These are phyloP conservation scores for Amblyornis subalaris DNA, from an alignment of 2,113 vertebrate species.

Conservation along the genomic window DNA sequence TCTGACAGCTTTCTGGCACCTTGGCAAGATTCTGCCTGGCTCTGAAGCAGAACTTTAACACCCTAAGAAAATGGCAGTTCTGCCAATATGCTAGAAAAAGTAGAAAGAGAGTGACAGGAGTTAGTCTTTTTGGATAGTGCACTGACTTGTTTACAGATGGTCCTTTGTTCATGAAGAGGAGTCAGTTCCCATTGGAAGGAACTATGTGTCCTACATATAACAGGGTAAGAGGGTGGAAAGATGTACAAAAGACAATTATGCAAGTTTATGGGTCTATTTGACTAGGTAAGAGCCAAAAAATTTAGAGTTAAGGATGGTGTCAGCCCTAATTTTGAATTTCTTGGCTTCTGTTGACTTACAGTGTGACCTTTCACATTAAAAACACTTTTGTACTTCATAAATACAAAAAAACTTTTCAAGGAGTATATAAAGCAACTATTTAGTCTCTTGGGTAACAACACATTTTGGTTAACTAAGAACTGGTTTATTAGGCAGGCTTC, in stretches of 20 bases:
- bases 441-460: not conserved
- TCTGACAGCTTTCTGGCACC: slow-evolving; percentile 53
- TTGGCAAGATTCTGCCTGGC: slow-evolving; percentile 48
- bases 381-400: not conserved
- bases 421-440: not conserved
- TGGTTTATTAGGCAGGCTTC: not conserved
- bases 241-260: not conserved
- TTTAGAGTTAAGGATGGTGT: not conserved
- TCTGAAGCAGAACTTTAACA: slow-evolving; percentile 55
- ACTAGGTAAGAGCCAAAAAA: not conserved
- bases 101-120: not conserved
- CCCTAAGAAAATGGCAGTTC: slow-evolving; percentile 33
- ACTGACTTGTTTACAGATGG: slow-evolving; percentile 47
- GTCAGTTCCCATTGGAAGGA: not conserved
- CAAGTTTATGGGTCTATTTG: not conserved
- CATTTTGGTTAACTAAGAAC: not conserved
- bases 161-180: slow-evolving; percentile 25
- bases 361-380: not conserved
- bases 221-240: not conserved
- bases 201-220: not conserved
- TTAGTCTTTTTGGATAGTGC: not conserved
- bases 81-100: slow-evolving; percentile 10
- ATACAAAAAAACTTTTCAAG: not conserved
- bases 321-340: slow-evolving; percentile 10
- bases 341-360: slow-evolving; percentile 6